phyloP scores from a whole-genome alignment of 2,888 invertebrate species.

The Micropterix aruncella region DNA sequence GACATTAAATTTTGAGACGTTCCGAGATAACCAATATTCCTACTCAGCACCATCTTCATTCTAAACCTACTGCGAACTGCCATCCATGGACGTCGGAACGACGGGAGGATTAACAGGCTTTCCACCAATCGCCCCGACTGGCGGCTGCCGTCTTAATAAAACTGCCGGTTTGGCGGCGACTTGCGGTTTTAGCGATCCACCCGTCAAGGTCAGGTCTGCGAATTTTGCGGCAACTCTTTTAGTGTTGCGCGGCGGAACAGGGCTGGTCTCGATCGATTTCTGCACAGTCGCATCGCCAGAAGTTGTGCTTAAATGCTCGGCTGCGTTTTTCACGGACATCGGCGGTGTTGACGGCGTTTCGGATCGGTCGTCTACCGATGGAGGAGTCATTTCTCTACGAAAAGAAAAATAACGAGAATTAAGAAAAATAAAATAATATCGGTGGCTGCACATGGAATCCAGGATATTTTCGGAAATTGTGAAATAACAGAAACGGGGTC shows the following conservation, averaged over 20 bases:
- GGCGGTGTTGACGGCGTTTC: not conserved
- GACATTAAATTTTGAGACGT: too few species aligned
- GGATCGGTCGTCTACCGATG: not conserved
- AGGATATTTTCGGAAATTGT: too few species aligned
- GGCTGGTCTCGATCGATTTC: conserved; percentile 19
- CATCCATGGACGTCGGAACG: not conserved
- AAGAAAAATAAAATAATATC: too few species aligned
- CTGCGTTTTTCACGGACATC: not conserved
- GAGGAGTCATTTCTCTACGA: not conserved
- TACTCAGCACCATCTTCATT: too few species aligned
- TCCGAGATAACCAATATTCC: too few species aligned
- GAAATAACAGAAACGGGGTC: too few species aligned
- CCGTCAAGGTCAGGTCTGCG: conserved; percentile 47
- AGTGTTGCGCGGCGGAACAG: conserved; percentile 43
- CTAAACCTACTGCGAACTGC: not conserved
- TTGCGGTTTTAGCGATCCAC: conserved; percentile 55
- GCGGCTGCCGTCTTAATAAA: conserved; percentile 24
- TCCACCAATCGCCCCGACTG: not conserved
- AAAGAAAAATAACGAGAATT: too few species aligned
- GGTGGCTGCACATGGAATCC: too few species aligned
- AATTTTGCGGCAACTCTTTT: conserved; percentile 49
- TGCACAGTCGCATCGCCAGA: not conserved
- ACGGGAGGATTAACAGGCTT: not conserved
- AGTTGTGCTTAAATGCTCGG: not conserved
- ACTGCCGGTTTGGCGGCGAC: conserved; percentile 72